Evolutionary conservation across 1,140 invertebrate species (phyloP), one percentile per base, ranked within the genome.

Genomic region (Bombus turneri): DNA sequence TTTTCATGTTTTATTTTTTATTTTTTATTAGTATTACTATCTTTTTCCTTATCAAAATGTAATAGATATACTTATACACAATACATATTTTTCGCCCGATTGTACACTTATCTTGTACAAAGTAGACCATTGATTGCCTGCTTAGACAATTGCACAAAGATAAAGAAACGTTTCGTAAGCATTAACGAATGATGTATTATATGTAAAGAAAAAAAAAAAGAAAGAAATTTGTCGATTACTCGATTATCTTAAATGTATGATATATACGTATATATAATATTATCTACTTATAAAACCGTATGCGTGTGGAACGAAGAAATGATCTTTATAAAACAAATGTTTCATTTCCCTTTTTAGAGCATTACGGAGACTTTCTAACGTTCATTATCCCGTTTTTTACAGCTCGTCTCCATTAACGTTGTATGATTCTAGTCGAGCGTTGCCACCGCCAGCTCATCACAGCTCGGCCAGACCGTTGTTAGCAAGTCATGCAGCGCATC

Each of bases 401-500:
- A 95, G 95, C 92, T 95, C 94, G 93, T 95, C 94, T 92, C 94
- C 94, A 93, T 92, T 95, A 94, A 95, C 96, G 92, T 94, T 95
- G 88, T 95, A 95, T 94, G 94, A 95, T 93, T 96, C 95, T 93
- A 97, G 96, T 93, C 96, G 97, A 87, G 97, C 97, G 71, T 96
- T 97, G 87, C 97, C 97, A 82, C 98, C 98, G 22, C 98, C 98
- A 85, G 98, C 98, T 59, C 98, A 98, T 94, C 98, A 98, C 95
- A 97, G 97, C 91, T 97, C 97, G 91, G 97, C 97, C 86, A 95
- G 97, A 89, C 97, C 98, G 87, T 96, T 98, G 78, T 94, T 97
- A 88, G 96, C 97, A n/a, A 96, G 96, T 77, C 96, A 96, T 93
- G 95, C 97, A 78, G 96, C 96, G 81, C 97, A 98, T 93, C 98